These are phyloP conservation scores for Melanotaenia parkinsoni DNA, from an alignment of 2,797 vertebrate genomes.

Conservation along the genomic window DNA sequence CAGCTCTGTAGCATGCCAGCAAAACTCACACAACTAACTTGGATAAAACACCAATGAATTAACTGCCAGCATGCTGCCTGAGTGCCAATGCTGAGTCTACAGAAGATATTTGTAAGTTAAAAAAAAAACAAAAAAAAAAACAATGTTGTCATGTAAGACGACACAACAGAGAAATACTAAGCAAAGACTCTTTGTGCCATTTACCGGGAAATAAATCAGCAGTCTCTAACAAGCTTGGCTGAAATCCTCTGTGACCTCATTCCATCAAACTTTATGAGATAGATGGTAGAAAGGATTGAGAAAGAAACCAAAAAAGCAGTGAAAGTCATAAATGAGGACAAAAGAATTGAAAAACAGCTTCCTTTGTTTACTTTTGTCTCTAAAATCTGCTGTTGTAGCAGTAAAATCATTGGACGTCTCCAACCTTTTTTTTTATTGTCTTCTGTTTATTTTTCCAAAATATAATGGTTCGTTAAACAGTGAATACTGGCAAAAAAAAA, in stretches of 20 bases:
- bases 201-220: conserved; percentile 56
- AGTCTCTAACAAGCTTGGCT: conserved; percentile 48
- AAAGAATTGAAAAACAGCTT: background rate
- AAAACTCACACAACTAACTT: conserved; percentile 34
- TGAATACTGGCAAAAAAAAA: conserved; percentile 34
- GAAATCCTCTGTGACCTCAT: conserved; percentile 61
- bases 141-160: conserved; percentile 27
- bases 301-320: conserved; percentile 20
- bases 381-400: background rate
- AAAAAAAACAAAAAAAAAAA: background rate
- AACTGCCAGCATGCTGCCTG: conserved; percentile 29
- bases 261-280: conserved; percentile 43
- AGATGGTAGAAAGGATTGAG: conserved; percentile 18
- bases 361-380: background rate
- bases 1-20: conserved; percentile 44
- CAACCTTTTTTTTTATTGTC: background rate
- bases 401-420: background rate
- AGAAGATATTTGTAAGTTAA: conserved; percentile 15
- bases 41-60: conserved; percentile 29
- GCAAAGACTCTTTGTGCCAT: conserved; percentile 21
- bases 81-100: conserved; percentile 35
- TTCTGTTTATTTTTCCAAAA: conserved; percentile 23
- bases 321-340: conserved; percentile 26
- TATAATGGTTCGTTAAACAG: conserved; percentile 34
- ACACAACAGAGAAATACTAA: conserved; percentile 32